Evolutionary conservation across 2,797 vertebrate species (phyloP).

Genomic region (Sternotherus odoratus): DNA sequence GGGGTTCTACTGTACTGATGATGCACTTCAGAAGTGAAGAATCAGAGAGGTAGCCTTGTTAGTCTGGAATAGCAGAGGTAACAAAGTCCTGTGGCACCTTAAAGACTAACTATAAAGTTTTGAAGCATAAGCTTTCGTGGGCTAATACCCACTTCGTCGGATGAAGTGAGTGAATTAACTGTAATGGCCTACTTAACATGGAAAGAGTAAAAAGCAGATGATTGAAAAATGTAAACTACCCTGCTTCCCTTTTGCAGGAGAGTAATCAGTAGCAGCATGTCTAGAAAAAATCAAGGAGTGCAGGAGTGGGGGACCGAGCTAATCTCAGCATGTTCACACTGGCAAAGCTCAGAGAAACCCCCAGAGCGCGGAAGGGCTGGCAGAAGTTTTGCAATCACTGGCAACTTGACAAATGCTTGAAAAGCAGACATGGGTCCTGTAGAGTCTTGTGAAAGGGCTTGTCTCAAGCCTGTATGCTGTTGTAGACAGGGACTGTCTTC

Average conservation of each 20-base stretch:
- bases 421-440: not conserved
- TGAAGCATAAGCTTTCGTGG: too few species aligned
- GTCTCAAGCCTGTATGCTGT: not conserved
- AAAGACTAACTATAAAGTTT: too few species aligned
- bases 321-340: not conserved
- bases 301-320: not conserved
- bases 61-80: too few species aligned
- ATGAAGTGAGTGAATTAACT: not conserved
- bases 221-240: not conserved
- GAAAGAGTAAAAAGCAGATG: not conserved
- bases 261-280: not conserved
- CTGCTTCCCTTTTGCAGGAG: not conserved
- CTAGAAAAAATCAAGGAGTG: not conserved
- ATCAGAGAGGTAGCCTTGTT: too few species aligned
- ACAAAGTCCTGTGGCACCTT: too few species aligned
- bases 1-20: not conserved
- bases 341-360: not conserved
- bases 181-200: not conserved
- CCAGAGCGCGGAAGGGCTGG: not conserved
- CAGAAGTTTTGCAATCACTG: not conserved
- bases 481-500: not conserved
- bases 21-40: not conserved
- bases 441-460: not conserved
- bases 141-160: too few species aligned
- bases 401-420: not conserved